Evolutionary conservation across 2,797 vertebrate genomes (phyloP).

Genomic region (Podarcis siculus): DNA sequence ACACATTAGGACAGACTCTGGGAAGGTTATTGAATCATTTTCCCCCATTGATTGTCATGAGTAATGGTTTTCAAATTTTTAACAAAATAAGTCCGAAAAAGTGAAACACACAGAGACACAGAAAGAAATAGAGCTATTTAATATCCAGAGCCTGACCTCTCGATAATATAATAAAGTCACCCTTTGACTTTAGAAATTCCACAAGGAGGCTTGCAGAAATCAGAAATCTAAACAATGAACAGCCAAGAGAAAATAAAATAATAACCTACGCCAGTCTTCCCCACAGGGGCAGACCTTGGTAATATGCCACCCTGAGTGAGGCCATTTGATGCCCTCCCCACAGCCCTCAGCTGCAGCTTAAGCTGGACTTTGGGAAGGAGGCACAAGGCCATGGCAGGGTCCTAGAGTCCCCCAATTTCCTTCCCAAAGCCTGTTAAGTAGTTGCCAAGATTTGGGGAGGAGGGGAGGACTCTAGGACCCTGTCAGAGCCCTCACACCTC

Average conservation of each 20-base stretch:
- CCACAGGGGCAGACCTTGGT: not conserved
- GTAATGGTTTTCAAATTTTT: constrained; percentile 55
- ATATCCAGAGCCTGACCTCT: not conserved
- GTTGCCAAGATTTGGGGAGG: no score
- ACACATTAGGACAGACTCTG: constrained; percentile 48
- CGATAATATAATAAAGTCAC: not conserved
- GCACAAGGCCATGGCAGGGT: no score
- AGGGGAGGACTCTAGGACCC: no score
- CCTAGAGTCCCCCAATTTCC: no score
- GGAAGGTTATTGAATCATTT: constrained; percentile 53
- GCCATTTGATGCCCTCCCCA: no score
- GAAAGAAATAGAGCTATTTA: not conserved
- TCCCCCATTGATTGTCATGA: constrained; percentile 40
- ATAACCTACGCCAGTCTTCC: not conserved
- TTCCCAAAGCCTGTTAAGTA: no score
- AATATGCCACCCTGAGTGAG: no score
- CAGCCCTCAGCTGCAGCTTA: no score
- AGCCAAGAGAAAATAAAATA: not conserved
- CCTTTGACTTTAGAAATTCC: constrained; percentile 8
- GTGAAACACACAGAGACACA: constrained; percentile 15
- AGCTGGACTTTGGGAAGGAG: not conserved
- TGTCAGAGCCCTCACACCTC: no score
- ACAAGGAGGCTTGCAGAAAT: not conserved
- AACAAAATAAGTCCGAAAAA: constrained; percentile 36
- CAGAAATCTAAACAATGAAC: not conserved